Percentiles rank a stretch among this genome's conserved stretches.
Conservation (phyloP, 2,797 vertebrate genomes). For the Xenops minutus region DNA sequence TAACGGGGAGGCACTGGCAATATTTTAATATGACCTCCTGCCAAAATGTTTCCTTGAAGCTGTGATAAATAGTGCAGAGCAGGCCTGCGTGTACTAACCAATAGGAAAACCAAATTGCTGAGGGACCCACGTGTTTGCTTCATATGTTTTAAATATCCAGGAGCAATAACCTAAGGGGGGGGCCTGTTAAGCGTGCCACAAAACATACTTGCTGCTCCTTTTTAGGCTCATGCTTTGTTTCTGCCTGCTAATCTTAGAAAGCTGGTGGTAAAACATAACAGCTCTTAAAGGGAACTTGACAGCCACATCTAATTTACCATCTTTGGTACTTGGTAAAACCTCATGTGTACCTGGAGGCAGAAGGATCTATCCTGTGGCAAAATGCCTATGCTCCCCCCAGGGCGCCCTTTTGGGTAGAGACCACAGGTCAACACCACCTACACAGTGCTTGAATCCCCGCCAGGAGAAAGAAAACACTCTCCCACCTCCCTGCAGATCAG, state of each 20-base stretch:
- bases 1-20: not conserved
- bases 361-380: not conserved
- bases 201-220: not conserved
- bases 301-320: not conserved
- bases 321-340: not conserved
- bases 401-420: not conserved
- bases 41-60: conserved; percentile 28
- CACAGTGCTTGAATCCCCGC: conserved; percentile 21
- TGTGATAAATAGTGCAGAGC: not conserved
- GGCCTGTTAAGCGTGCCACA: not conserved
- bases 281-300: not conserved
- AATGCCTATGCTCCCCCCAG: not conserved
- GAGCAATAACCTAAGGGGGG: not conserved
- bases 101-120: conserved; percentile 10
- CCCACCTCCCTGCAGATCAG: conserved; percentile 58
- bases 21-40: conserved; percentile 1
- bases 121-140: not conserved
- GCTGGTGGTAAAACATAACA: not conserved
- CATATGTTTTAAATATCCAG: not conserved
- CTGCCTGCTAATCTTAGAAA: conserved; percentile 29
- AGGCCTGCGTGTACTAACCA: not conserved
- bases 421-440: not conserved
- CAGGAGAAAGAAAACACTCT: conserved; percentile 51
- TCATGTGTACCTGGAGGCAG: not conserved
- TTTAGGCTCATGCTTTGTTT: not conserved